Evolutionary conservation across 2,113 vertebrate genomes (phyloP).

Genomic region (Ceratotherium simum): DNA sequence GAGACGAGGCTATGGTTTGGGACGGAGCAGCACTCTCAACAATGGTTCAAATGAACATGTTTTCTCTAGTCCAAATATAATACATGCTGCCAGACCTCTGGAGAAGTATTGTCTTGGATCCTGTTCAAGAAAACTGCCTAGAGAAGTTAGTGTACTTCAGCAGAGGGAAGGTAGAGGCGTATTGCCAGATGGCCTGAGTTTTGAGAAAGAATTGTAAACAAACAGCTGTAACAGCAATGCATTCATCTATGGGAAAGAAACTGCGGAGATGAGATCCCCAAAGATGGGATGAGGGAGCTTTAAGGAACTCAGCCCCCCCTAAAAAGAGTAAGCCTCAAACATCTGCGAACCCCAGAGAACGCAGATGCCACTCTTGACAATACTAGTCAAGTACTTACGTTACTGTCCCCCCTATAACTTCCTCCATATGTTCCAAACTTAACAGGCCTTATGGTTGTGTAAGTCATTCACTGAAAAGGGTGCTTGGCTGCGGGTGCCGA

Average conservation of each 20-base stretch:
- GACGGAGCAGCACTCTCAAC: background rate
- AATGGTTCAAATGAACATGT: background rate
- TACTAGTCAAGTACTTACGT: background rate
- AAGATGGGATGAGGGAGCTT: background rate
- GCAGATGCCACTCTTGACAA: background rate
- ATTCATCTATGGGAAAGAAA: background rate
- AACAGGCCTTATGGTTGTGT: background rate
- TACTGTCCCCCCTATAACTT: background rate
- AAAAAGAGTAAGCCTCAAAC: background rate
- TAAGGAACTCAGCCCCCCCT: background rate
- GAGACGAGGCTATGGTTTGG: background rate
- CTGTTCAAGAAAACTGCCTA: background rate
- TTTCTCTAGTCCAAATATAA: background rate
- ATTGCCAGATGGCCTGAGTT: background rate
- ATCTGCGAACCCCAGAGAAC: background rate
- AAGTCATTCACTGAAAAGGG: background rate
- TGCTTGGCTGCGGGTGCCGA: background rate
- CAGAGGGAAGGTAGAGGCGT: background rate
- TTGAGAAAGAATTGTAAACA: conserved; percentile 6
- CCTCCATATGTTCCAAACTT: background rate
- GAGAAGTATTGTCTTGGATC: background rate
- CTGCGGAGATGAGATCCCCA: background rate
- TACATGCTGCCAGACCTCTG: background rate
- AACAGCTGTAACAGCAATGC: background rate
- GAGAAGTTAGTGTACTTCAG: background rate